Evolutionary conservation across 2,797 vertebrate species (phyloP), one percentile per base, ranked within the genome.

Genomic region (Sternotherus odoratus): DNA sequence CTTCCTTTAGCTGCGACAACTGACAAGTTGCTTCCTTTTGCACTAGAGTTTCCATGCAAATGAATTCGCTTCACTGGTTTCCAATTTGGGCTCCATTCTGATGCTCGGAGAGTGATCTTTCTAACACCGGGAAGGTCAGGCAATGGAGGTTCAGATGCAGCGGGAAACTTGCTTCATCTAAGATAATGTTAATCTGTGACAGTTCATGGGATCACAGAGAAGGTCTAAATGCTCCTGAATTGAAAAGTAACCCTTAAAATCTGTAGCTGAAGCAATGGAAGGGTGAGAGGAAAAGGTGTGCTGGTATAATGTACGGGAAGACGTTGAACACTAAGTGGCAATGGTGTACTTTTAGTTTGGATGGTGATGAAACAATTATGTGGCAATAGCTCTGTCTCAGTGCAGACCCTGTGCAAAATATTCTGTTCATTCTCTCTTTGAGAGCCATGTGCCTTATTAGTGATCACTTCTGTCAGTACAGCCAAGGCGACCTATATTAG

Each of bases 61-160:
- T 74, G 3, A 33, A 74, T 92, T 92, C n/a, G 3, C 12, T 90
- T 28, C 7, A 5, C 48, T 86, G 23, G 8, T 80, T 96, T 95
- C 91, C 48, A 79, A 16, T 51, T 54, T 17, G 84, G 6, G 5
- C 48, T 69, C 46, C 49, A 33, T 23, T 54, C 3, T 51, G 77
- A 11, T 75, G 13, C 9, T 84, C 36, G 39, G n/a, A 69, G 19
- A 39, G 11, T 39, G 23, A 92, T 12, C 83, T 82, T 94, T 83
- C 13, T 46, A 54, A 30, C 17, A 6, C 6, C 1, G 12, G 74
- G 56, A 88, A 80, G 30, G 30, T 36, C 21, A 80, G 53, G 12
- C 39, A 81, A 43, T 36, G 87, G 16, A 51, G 28, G 19, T 79
- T 82, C 48, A 89, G 21, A 21, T 48, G 1, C 1, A 86, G 43